A percentile compares a stretch with the other conserved stretches of the same genome.
phyloP scores from a whole-genome alignment of 2,113 vertebrate species.

The Nesoenas mayeri region DNA sequence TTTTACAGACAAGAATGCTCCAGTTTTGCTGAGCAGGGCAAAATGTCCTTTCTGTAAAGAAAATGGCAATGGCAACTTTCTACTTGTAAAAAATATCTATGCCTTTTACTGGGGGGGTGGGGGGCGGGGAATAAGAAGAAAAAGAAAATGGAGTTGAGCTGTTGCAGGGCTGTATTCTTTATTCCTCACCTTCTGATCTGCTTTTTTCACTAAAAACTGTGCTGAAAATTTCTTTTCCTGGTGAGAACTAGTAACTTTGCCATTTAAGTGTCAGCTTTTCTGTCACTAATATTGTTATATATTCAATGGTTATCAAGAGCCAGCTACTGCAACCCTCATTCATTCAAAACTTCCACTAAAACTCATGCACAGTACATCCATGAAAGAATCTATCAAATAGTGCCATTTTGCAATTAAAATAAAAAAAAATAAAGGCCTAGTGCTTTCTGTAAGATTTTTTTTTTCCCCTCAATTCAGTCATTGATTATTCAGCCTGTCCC shows the following conservation, averaged over 20 bases:
- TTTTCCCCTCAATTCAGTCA: background rate
- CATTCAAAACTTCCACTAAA: background rate
- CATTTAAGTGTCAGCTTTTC: background rate
- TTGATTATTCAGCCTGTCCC: background rate
- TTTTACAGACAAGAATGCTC: conserved; percentile 48
- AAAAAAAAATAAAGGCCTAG: background rate
- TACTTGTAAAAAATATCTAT: background rate
- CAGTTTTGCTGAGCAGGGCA: conserved; percentile 56
- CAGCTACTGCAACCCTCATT: background rate
- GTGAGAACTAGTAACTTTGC: background rate
- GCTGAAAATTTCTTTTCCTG: background rate
- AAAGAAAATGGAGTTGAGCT: background rate
- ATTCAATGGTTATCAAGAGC: background rate
- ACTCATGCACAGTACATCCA: background rate
- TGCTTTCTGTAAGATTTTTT: background rate
- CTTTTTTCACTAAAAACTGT: background rate
- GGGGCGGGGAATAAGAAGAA: background rate
- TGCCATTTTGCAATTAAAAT: background rate
- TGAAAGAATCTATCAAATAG: background rate
- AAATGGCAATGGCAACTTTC: background rate
- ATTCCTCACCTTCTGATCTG: background rate
- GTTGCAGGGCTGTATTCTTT: background rate
- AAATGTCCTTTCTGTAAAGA: background rate
- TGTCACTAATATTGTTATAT: background rate
- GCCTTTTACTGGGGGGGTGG: background rate